Evolutionary conservation across 1,140 invertebrate species (phyloP).

Genomic region (Steinernema khuongi): DNA sequence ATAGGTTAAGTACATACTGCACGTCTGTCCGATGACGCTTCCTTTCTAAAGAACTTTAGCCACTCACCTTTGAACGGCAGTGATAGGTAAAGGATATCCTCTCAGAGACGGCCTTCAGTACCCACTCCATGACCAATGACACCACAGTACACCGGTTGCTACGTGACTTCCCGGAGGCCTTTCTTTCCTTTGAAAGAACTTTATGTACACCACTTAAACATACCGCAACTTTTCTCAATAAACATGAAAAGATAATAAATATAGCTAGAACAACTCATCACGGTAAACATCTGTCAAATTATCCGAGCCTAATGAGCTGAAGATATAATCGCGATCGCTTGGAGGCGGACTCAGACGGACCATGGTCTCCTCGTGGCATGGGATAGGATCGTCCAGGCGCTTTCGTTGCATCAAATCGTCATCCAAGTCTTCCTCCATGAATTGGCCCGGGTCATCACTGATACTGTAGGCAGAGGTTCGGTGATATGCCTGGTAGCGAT

Average conservation of each 20-base stretch:
- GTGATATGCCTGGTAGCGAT: slow-evolving; percentile 19
- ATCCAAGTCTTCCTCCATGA: slow-evolving; percentile 32
- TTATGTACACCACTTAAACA: neutral
- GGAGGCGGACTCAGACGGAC: slow-evolving; percentile 32
- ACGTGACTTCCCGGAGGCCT: too few species aligned
- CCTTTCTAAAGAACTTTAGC: too few species aligned
- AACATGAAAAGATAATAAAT: neutral
- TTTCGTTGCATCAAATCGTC: neutral
- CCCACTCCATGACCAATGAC: too few species aligned
- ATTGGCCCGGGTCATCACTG: slow-evolving; percentile 27
- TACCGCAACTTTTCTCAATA: neutral
- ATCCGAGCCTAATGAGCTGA: slow-evolving; percentile 14
- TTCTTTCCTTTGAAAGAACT: too few species aligned
- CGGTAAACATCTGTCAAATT: slow-evolving; percentile 1
- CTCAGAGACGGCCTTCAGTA: too few species aligned
- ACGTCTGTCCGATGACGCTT: too few species aligned
- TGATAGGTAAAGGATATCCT: too few species aligned
- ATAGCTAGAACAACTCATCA: slow-evolving; percentile 8
- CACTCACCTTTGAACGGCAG: too few species aligned
- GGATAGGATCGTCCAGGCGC: neutral
- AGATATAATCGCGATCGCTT: slow-evolving; percentile 29
- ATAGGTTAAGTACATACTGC: too few species aligned
- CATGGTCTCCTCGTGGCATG: slow-evolving; percentile 9
- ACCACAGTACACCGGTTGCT: too few species aligned
- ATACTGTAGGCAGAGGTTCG: slow-evolving; percentile 1